Evolutionary conservation across 2,113 vertebrate species (phyloP).

Genomic region (Arenaria interpres): DNA sequence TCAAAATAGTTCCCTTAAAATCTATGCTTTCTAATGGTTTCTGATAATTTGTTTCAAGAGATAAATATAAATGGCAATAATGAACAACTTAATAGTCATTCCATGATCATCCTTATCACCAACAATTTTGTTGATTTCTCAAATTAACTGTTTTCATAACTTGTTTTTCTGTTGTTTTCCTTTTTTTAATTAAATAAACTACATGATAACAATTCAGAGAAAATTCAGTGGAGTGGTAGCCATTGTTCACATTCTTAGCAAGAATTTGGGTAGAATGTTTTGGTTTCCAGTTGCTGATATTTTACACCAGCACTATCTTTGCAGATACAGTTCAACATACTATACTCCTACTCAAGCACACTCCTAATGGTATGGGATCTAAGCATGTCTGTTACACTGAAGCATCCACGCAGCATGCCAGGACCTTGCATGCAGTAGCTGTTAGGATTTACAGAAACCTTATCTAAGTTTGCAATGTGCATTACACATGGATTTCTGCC

Average conservation of each 20-base stretch:
- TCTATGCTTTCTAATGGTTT: neutral
- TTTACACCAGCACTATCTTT: neutral
- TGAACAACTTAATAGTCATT: constrained; percentile 21
- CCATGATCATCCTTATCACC: neutral
- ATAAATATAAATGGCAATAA: constrained; percentile 6
- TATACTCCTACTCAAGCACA: neutral
- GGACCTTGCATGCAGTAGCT: neutral
- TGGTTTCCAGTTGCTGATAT: neutral
- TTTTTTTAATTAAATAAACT: neutral
- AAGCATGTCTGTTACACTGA: neutral
- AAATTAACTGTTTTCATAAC: neutral
- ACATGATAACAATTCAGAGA: neutral
- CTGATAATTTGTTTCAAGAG: constrained; percentile 31
- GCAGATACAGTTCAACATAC: neutral
- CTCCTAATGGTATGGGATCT: neutral
- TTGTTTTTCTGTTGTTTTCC: neutral
- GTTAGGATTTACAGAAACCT: constrained; percentile 11
- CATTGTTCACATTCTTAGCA: neutral
- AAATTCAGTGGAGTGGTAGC: neutral
- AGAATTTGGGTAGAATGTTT: neutral
- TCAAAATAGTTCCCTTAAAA: constrained; percentile 8
- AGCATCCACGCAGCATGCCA: constrained; percentile 3
- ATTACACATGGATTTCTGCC: neutral
- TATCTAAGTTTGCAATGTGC: neutral
- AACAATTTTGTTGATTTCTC: neutral